Percentiles rank a stretch among this genome's conserved stretches.
These are phyloP conservation scores for Parauchenoglanis punctatus DNA, from an alignment of 2,797 vertebrate genomes.

Conservation along the genomic window DNA sequence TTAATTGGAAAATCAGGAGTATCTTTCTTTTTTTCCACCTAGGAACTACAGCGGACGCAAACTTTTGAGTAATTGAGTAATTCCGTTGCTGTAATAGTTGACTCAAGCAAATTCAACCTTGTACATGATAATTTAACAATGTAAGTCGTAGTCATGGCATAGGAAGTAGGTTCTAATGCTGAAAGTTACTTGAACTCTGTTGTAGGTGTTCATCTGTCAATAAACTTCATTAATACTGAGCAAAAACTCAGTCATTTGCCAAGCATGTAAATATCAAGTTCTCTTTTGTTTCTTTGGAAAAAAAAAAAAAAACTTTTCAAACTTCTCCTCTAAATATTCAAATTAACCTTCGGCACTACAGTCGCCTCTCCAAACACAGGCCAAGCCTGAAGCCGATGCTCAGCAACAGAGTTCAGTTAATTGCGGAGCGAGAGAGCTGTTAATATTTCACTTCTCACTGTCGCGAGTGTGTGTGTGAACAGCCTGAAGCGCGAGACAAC, in stretches of 20 bases:
- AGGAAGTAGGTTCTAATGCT: neutral
- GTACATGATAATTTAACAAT: neutral
- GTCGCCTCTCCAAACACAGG: slow-evolving; percentile 50
- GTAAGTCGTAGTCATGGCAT: neutral
- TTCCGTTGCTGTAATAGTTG: neutral
- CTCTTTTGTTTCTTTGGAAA: neutral
- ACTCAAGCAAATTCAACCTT: neutral
- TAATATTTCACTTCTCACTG: slow-evolving; percentile 73
- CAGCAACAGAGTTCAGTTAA: slow-evolving; percentile 72
- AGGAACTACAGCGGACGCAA: neutral
- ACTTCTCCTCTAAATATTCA: slow-evolving; percentile 42
- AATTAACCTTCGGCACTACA: slow-evolving; percentile 43
- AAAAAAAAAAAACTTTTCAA: neutral
- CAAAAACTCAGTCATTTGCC: neutral
- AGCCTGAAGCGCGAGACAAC: slow-evolving; percentile 78
- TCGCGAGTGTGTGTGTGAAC: slow-evolving; percentile 67
- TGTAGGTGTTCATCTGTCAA: neutral
- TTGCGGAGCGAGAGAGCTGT: slow-evolving; percentile 76
- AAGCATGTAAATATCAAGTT: neutral
- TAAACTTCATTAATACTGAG: neutral
- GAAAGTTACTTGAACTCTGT: neutral
- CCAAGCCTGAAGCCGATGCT: slow-evolving; percentile 58
- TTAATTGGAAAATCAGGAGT: neutral
- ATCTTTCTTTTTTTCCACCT: neutral
- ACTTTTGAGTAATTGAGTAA: neutral